Percentiles rank a stretch among this genome's conserved stretches.
These are phyloP conservation scores for Uropsilus gracilis DNA, from an alignment of 2,113 vertebrate species.

Conservation along the genomic window DNA sequence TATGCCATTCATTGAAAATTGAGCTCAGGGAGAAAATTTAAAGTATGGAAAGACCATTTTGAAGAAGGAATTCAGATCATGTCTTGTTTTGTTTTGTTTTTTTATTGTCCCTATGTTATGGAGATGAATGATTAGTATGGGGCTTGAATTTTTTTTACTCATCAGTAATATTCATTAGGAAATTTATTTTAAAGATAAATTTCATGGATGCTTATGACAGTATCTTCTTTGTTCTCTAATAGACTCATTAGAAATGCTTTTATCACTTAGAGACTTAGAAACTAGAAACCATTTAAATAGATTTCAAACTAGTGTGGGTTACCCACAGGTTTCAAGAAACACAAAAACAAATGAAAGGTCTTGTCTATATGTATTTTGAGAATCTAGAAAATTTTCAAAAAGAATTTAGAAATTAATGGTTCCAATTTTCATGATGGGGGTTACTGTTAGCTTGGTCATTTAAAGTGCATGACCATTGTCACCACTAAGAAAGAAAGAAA, in stretches of 20 bases:
- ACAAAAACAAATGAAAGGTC: conserved; percentile 79
- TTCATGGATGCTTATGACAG: background rate
- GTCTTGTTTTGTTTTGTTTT: too few species aligned
- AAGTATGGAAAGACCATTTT: background rate
- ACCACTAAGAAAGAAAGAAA: background rate
- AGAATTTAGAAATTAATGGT: background rate
- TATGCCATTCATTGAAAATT: background rate
- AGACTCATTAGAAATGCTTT: conserved; percentile 62
- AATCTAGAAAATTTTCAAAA: conserved; percentile 83
- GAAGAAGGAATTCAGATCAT: background rate
- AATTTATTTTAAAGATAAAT: conserved; percentile 28
- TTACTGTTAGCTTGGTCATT: background rate
- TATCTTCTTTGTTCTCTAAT: conserved; percentile 36
- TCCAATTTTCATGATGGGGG: background rate
- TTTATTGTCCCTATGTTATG: background rate
- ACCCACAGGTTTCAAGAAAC: conserved; percentile 86
- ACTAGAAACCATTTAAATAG: conserved; percentile 84
- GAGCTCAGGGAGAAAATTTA: background rate
- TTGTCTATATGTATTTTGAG: conserved; percentile 64
- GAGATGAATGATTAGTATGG: background rate
- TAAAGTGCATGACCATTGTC: background rate
- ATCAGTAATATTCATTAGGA: background rate
- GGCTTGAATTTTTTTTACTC: conserved; percentile 20
- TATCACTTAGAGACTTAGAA: conserved; percentile 86
- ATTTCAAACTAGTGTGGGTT: conserved; percentile 88